Evolutionary conservation across 2,797 vertebrate species (phyloP).

Genomic region (Chanos chanos): DNA sequence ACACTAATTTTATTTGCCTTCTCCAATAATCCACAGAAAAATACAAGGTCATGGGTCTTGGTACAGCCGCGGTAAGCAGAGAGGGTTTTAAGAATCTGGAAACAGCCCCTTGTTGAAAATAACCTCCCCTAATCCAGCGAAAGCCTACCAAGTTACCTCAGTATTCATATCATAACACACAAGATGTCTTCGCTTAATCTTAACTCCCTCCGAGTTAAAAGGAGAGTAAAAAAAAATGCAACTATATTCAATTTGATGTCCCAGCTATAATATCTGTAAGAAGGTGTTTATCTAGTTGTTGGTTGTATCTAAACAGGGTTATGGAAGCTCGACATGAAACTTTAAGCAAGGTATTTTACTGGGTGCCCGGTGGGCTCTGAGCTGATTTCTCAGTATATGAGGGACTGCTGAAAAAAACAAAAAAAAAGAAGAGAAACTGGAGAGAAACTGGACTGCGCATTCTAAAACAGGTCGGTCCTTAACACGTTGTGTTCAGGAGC

Average conservation of each 20-base stretch:
- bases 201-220: slow-evolving; percentile 29
- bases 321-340: slow-evolving; percentile 36
- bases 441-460: no score
- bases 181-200: slow-evolving; percentile 40
- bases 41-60: slow-evolving; percentile 53
- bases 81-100: slow-evolving; percentile 50
- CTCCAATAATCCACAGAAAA: slow-evolving; percentile 56
- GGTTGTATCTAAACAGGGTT: slow-evolving; percentile 42
- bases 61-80: slow-evolving; percentile 56
- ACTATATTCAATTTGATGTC: slow-evolving; percentile 49
- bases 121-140: slow-evolving; percentile 48
- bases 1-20: slow-evolving; percentile 61
- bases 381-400: slow-evolving; percentile 29
- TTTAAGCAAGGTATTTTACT: slow-evolving; percentile 34
- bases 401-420: slow-evolving; percentile 15
- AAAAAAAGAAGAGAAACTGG: no score
- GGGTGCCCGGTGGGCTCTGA: slow-evolving; percentile 23
- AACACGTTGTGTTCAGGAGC: no score
- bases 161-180: slow-evolving; percentile 30
- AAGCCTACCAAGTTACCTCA: slow-evolving; percentile 41
- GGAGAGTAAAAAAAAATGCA: slow-evolving; percentile 38
- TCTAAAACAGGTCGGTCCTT: no score
- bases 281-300: slow-evolving; percentile 39
- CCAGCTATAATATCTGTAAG: slow-evolving; percentile 32
- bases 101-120: slow-evolving; percentile 52